phyloP scores from a whole-genome alignment of 1,140 invertebrate species.

The Pristionchus pacificus region DNA sequence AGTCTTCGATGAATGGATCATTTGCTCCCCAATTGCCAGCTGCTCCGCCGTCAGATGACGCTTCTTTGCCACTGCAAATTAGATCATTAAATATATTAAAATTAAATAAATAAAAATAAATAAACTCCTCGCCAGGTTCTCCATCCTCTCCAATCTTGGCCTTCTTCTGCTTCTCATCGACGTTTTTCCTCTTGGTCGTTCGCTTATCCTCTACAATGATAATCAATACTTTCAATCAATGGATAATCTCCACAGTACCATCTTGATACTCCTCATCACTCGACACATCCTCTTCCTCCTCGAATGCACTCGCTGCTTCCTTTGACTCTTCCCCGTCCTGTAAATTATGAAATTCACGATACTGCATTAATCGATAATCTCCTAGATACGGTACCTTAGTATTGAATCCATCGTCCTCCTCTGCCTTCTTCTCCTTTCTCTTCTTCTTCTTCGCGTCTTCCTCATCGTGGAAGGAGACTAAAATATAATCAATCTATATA shows the following conservation, averaged over 20 bases:
- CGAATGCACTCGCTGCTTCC: conserved; percentile 9
- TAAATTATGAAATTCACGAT: no score
- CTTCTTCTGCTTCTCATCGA: conserved; percentile 21
- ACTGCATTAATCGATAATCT: no score
- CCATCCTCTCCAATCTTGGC: conserved; percentile 62
- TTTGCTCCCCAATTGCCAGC: conserved; percentile 77
- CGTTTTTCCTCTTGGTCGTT: background rate
- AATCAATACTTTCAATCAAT: conserved; percentile 4
- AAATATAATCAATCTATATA: background rate
- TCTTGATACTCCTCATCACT: conserved; percentile 52
- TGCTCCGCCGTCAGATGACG: conserved; percentile 72
- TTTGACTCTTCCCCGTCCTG: conserved; percentile 10
- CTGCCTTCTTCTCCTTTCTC: background rate
- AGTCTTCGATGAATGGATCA: conserved; percentile 78
- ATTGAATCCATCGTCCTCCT: conserved; percentile 20
- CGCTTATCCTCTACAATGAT: background rate
- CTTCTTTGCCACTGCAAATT: conserved; percentile 22
- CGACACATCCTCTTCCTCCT: conserved; percentile 35
- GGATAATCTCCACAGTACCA: conserved; percentile 14
- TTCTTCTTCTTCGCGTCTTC: conserved; percentile 12
- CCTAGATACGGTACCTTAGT: conserved; percentile 1
- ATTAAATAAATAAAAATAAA: conserved; percentile 59
- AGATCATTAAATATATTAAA: background rate
- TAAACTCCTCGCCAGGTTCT: conserved; percentile 80
- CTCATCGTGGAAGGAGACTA: background rate